Conservation (phyloP, 2,888 invertebrate genomes). For the Sepioteuthis lessoniana region DNA sequence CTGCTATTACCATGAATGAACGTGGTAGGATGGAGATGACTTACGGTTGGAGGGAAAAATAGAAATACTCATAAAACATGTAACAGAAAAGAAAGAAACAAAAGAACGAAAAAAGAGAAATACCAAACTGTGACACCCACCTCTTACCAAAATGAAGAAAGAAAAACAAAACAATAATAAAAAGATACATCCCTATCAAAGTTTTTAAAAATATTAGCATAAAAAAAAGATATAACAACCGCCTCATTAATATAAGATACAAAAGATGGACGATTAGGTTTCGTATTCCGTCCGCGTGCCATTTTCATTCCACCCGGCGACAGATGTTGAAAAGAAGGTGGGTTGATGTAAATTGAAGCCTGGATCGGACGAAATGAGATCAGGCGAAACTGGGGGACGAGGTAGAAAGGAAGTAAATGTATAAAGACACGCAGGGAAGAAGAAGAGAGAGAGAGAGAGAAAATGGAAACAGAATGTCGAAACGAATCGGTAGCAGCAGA, state of each 20-base stretch:
- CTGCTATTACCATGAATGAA: neutral
- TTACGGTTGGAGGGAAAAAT: neutral
- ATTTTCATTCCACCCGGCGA: neutral
- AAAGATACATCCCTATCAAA: neutral
- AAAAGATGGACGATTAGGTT: neutral
- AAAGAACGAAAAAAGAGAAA: neutral
- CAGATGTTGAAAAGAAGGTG: neutral
- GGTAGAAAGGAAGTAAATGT: neutral
- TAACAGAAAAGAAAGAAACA: neutral
- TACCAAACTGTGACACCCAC: too few species aligned
- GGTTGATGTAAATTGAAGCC: slow-evolving; percentile 8
- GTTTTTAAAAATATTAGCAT: neutral
- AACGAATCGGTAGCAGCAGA: too few species aligned
- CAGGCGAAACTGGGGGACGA: neutral
- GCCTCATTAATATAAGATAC: neutral
- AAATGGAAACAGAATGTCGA: too few species aligned
- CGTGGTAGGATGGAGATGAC: neutral
- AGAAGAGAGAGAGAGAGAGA: too few species aligned
- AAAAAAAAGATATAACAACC: neutral
- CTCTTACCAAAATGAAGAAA: neutral
- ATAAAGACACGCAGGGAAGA: too few species aligned
- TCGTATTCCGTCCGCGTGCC: slow-evolving; percentile 5
- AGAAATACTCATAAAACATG: neutral
- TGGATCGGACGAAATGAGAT: slow-evolving; percentile 23
- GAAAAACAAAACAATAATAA: neutral